These are phyloP conservation scores for Drosophila engyochracea DNA, from an alignment of 2,888 invertebrate species.

Conservation along the genomic window DNA sequence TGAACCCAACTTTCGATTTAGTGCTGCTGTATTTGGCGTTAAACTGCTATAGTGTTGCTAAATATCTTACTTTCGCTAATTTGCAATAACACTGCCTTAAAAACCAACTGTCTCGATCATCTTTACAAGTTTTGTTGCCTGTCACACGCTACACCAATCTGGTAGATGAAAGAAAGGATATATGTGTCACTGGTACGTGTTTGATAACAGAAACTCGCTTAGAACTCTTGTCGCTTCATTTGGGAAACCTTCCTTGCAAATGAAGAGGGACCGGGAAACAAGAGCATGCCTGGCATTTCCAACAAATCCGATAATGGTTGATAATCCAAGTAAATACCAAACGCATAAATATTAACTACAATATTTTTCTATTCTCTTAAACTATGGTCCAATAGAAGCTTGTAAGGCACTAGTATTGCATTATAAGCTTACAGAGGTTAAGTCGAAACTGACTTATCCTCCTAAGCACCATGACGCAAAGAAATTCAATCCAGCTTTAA, in stretches of 20 bases:
- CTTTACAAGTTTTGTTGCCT: background rate
- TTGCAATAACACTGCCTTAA: background rate
- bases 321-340: background rate
- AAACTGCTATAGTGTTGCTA: background rate
- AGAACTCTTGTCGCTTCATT: background rate
- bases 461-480: background rate
- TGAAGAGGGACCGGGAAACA: background rate
- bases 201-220: background rate
- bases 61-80: background rate
- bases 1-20: background rate
- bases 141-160: background rate
- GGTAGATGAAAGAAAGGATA: background rate
- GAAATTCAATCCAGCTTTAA: background rate
- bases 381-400: background rate
- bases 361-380: background rate
- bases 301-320: background rate
- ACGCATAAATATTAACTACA: background rate
- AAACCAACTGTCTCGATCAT: background rate
- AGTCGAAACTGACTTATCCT: background rate
- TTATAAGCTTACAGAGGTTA: background rate
- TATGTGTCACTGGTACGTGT: background rate
- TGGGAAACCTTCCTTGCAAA: background rate
- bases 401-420: background rate
- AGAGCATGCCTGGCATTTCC: background rate
- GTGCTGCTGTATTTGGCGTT: background rate